Conservation (phyloP, 2,113 vertebrate genomes). For the Phalacrocorax carbo region DNA sequence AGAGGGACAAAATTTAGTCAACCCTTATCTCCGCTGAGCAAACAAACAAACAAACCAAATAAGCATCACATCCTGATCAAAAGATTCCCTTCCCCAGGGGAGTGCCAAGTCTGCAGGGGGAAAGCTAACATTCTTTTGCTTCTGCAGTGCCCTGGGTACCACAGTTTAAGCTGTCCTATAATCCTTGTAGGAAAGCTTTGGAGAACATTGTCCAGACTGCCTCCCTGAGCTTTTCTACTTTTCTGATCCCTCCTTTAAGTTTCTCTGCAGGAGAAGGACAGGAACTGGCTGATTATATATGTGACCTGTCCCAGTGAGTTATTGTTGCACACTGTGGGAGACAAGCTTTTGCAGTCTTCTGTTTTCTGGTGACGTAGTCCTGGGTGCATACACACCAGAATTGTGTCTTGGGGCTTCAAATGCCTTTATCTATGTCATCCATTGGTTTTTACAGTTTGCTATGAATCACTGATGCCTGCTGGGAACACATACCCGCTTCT, state of each 20-base stretch:
- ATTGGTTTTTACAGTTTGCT: slow-evolving; percentile 53
- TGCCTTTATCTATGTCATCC: slow-evolving; percentile 62
- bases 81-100: not conserved
- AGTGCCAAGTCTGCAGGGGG: not conserved
- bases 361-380: not conserved
- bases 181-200: not conserved
- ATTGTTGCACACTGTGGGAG: not conserved
- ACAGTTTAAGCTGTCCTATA: not conserved
- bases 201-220: not conserved
- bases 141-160: not conserved
- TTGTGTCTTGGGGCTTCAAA: slow-evolving; percentile 56
- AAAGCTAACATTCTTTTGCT: not conserved
- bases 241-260: not conserved
- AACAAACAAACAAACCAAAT: not conserved
- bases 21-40: not conserved
- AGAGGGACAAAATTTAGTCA: not conserved
- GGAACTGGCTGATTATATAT: not conserved
- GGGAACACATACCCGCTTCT: slow-evolving; percentile 47
- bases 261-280: not conserved
- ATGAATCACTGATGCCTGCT: slow-evolving; percentile 64
- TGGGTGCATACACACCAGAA: not conserved
- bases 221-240: not conserved
- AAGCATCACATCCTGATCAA: not conserved
- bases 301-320: slow-evolving; percentile 38
- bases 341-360: not conserved